phyloP scores from a whole-genome alignment of 2,888 invertebrate genomes.

The Noctua janthe region DNA sequence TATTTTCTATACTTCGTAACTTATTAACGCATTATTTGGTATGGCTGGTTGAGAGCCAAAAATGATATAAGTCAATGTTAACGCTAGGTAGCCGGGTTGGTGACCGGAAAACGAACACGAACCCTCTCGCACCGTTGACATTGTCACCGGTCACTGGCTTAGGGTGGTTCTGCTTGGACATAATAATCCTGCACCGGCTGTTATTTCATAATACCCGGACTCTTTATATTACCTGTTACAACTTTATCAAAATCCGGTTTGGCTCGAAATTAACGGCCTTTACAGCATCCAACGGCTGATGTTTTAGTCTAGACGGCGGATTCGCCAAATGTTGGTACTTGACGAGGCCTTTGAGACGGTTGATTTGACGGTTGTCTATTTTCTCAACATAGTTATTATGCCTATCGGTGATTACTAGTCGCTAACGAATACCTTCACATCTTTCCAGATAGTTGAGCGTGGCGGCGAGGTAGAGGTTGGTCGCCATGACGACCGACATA shows the following conservation, averaged over 20 bases:
- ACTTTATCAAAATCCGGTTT: conserved; percentile 34
- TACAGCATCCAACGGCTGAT: not conserved
- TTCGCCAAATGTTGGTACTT: not conserved
- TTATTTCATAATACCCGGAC: conserved; percentile 4
- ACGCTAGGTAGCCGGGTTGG: conserved; percentile 22
- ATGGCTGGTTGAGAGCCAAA: conserved; percentile 30
- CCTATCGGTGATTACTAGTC: not conserved
- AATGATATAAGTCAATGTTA: conserved; percentile 40
- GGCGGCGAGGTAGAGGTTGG: conserved; percentile 85
- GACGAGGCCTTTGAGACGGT: not conserved
- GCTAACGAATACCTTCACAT: conserved; percentile 44
- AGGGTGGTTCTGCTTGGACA: conserved; percentile 19
- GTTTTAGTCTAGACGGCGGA: not conserved
- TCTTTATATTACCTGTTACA: conserved; percentile 4
- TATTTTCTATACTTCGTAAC: conserved; percentile 1
- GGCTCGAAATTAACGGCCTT: conserved; percentile 8
- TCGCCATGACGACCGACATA: conserved; percentile 98
- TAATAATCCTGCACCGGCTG: not conserved
- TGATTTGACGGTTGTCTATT: not conserved
- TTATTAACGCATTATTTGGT: not conserved
- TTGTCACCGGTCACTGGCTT: conserved; percentile 44
- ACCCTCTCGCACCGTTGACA: conserved; percentile 27
- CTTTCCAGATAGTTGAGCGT: conserved; percentile 85
- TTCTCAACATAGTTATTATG: not conserved
- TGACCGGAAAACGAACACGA: conserved; percentile 42